Percentiles rank a stretch among this genome's conserved stretches.
Conservation (phyloP, 2,888 invertebrate species). For the Drosophila mimica region DNA sequence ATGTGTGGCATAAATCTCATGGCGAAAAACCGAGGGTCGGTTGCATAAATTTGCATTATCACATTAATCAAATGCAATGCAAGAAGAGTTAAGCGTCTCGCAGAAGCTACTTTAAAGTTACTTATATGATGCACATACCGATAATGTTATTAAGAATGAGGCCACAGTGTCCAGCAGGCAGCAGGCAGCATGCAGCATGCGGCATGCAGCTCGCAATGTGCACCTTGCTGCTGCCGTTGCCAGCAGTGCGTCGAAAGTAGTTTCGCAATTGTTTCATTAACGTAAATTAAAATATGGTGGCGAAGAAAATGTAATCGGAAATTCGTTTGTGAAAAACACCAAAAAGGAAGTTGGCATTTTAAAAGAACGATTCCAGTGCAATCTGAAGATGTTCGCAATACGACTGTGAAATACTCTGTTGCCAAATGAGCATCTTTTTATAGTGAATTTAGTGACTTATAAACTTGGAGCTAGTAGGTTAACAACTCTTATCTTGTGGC, state of each 20-base stretch:
- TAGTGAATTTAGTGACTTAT: neutral
- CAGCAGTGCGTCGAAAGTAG: conserved; percentile 4
- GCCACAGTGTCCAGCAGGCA: neutral
- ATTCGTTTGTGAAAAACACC: conserved; percentile 63
- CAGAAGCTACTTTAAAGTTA: conserved; percentile 32
- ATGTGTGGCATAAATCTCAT: conserved; percentile 66
- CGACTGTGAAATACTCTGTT: neutral
- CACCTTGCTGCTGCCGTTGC: neutral
- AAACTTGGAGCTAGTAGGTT: neutral
- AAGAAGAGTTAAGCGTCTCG: conserved; percentile 35
- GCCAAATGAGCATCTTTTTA: neutral
- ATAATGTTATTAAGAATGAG: conserved; percentile 69
- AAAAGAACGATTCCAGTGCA: conserved; percentile 7
- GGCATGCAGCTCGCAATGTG: neutral
- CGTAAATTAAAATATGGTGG: conserved; percentile 71
- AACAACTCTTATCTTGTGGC: neutral
- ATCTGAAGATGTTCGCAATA: neutral
- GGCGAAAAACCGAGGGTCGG: conserved; percentile 44
- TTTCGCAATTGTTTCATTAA: conserved; percentile 73
- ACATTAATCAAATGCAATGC: conserved; percentile 74
- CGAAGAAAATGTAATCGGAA: conserved; percentile 70
- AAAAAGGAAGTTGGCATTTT: conserved; percentile 3
- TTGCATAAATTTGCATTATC: conserved; percentile 77
- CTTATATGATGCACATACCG: conserved; percentile 66
- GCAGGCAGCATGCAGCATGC: neutral